These are phyloP conservation scores for Galleria mellonella DNA, from an alignment of 1,140 invertebrate species.

Conservation along the genomic window DNA sequence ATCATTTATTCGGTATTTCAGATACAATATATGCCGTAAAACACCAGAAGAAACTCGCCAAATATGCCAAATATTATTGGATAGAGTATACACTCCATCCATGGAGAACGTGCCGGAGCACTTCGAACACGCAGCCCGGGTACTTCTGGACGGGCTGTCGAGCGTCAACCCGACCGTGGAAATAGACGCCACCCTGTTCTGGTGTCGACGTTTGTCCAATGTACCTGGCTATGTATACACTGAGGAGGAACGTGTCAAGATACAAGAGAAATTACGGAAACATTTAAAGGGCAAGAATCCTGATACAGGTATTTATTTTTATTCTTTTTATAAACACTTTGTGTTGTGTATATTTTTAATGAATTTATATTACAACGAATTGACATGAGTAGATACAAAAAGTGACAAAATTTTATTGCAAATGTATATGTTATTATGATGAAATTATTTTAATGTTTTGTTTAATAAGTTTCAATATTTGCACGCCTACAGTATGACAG, in stretches of 20 bases:
- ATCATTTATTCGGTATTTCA: no score
- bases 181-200: constrained; percentile 40
- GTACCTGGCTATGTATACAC: constrained; percentile 58
- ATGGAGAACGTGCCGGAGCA: constrained; percentile 65
- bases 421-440: no score
- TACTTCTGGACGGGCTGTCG: constrained; percentile 68
- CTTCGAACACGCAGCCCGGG: constrained; percentile 64
- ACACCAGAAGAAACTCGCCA: constrained; percentile 57
- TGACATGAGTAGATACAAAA: no score
- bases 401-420: no score
- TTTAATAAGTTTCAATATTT: no score
- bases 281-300: constrained; percentile 31
- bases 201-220: constrained; percentile 32
- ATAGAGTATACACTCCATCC: constrained; percentile 54
- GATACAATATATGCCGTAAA: constrained; percentile 76
- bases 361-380: no score
- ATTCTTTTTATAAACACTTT: no score
- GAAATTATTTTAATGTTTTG: no score
- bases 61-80: constrained; percentile 51
- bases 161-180: constrained; percentile 50
- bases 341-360: no score
- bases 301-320: constrained; percentile 28
- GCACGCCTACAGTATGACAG: no score
- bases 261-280: constrained; percentile 25
- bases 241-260: constrained; percentile 33